A percentile compares a stretch with the other conserved stretches of the same genome.
These are phyloP conservation scores for Andrena dorsata DNA, from an alignment of 2,888 invertebrate genomes.

Conservation along the genomic window DNA sequence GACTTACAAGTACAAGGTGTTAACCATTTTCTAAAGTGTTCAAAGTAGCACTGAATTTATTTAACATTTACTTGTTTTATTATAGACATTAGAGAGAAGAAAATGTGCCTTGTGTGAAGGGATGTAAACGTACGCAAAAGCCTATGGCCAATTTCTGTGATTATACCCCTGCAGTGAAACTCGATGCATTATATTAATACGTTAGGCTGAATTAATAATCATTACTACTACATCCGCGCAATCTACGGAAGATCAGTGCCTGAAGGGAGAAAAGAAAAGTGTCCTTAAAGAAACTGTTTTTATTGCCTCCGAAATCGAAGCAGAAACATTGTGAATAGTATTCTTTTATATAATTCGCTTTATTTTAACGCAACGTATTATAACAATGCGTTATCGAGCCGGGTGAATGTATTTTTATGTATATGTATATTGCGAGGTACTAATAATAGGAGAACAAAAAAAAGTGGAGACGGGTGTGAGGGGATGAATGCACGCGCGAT, in stretches of 20 bases:
- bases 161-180: conserved; percentile 66
- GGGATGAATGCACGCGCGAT: conserved; percentile 49
- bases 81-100: conserved; percentile 35
- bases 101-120: conserved; percentile 62
- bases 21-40: conserved; percentile 53
- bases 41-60: conserved; percentile 53
- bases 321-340: conserved; percentile 79
- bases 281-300: conserved; percentile 73
- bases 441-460: conserved; percentile 45
- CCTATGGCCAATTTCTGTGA: conserved; percentile 70
- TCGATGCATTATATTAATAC: conserved; percentile 56
- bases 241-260: conserved; percentile 52
- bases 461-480: conserved; percentile 25
- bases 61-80: conserved; percentile 67
- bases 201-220: conserved; percentile 44
- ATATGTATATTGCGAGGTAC: conserved; percentile 68
- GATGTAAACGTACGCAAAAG: conserved; percentile 62
- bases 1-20: conserved; percentile 63
- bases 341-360: conserved; percentile 78
- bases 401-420: conserved; percentile 71
- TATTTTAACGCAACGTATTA: conserved; percentile 69
- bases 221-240: conserved; percentile 32
- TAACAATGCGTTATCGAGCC: conserved; percentile 60
- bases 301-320: conserved; percentile 60
- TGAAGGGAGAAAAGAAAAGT: conserved; percentile 58